A percentile compares a stretch with the other conserved stretches of the same genome.
phyloP scores from a whole-genome alignment of 1,140 invertebrate species.

The Drosophila miranda region DNA sequence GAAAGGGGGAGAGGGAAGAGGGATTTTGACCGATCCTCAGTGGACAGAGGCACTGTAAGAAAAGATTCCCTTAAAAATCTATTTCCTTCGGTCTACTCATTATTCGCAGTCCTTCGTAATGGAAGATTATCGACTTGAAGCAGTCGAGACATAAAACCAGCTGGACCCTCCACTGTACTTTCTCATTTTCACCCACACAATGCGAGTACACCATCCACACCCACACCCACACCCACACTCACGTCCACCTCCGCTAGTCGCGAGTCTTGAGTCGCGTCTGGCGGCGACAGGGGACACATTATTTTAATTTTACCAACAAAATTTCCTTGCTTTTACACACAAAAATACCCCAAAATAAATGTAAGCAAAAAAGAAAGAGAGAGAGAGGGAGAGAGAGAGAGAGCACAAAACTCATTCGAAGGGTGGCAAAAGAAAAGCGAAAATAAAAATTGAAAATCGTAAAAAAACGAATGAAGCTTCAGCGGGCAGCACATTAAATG shows the following conservation, averaged over 20 bases:
- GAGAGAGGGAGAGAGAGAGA: neutral
- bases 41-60: neutral
- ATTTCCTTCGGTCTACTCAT: neutral
- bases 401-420: conserved; percentile 38
- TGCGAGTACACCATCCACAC: neutral
- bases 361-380: conserved; percentile 9
- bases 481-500: conserved; percentile 73
- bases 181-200: neutral
- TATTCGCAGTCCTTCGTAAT: conserved; percentile 4
- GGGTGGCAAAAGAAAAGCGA: conserved; percentile 56
- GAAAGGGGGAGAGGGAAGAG: conserved; percentile 5
- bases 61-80: neutral
- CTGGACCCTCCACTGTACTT: conserved; percentile 9
- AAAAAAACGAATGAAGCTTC: conserved; percentile 49
- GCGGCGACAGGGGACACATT: conserved; percentile 79
- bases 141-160: conserved; percentile 18
- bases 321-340: conserved; percentile 55
- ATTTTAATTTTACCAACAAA: conserved; percentile 70
- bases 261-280: conserved; percentile 53
- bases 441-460: conserved; percentile 77
- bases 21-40: conserved; percentile 13
- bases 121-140: conserved; percentile 26
- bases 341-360: conserved; percentile 61
- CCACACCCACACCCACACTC: neutral
- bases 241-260: conserved; percentile 18